Base-by-base conservation (phyloP, 2,797 vertebrate species). In the Acropternis orthonyx region DNA sequence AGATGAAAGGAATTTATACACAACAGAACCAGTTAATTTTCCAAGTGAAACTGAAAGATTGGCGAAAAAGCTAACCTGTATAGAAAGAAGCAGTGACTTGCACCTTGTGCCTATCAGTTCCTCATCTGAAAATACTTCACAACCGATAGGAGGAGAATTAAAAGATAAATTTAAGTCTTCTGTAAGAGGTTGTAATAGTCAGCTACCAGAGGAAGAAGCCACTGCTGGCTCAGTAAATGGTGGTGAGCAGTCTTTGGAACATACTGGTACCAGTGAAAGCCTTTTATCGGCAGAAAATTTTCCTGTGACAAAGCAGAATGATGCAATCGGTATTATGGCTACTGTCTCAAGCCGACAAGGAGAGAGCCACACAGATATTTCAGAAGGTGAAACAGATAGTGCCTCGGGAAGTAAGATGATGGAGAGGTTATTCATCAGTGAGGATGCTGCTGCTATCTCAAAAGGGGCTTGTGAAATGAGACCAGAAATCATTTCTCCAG, bases 1-100 rank as follows among this genome's bases (percentile, higher is more conserved):
- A 96, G 97, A 97, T 94, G 96, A 97, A 97, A 97, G 90, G 62
- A 97, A 89, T 80, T 90, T 76, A 81, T 89, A 88, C 74, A 88
- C 96, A 95, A 93, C 91, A 93, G 96, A 97, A 77, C 69, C 96
- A 91, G 84, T 93, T 89, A 97, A 95, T 97, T 97, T 98, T 95
- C 89, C 95, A 97, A 97, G 95, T 96, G 97, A 96, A 91, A 74
- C 76, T 49, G 95, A 98, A 75, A 87, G 61, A 85, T 27, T 93
- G 91, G 88, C 96, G 92, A 82, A 96, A 96, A 96, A 93, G 10
- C 51, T 93, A 95, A 91, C 69, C 63, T 59, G 20, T 66, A 66
- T n/a, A 73, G 96, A 97, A 95, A 72, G 59, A 36, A 71, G 76
- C 77, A 82, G 90, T 94, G 92, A 90, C 80, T 96, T 94, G 18